Conservation (phyloP, 2,113 vertebrate species). For the Rhizomys pruinosus region DNA sequence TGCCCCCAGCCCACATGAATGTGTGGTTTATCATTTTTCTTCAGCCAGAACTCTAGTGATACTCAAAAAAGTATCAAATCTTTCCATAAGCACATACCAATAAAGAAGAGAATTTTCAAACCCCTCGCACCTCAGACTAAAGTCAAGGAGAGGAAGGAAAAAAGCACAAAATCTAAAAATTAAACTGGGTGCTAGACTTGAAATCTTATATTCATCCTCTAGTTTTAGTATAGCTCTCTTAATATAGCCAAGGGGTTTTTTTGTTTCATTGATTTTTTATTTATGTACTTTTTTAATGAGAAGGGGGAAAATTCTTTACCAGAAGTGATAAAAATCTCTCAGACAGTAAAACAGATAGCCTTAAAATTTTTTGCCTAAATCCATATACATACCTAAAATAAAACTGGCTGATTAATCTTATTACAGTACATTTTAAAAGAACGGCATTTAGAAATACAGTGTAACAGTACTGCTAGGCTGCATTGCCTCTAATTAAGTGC, state of each 20-base stretch:
- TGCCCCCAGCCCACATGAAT: background rate
- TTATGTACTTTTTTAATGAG: constrained; percentile 77
- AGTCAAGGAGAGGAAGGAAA: constrained; percentile 12
- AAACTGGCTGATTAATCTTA: constrained; percentile 65
- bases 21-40: constrained; percentile 36
- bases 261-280: constrained; percentile 77
- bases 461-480: background rate
- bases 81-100: constrained; percentile 42
- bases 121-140: constrained; percentile 41
- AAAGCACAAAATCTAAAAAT: constrained; percentile 74
- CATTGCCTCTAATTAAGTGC: constrained; percentile 74
- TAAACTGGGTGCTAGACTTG: constrained; percentile 76
- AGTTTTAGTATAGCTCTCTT: constrained; percentile 70
- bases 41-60: constrained; percentile 25
- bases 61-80: constrained; percentile 18
- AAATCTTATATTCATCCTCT: constrained; percentile 64
- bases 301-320: constrained; percentile 19
- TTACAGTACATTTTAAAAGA: constrained; percentile 46
- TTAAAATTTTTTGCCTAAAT: constrained; percentile 69
- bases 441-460: constrained; percentile 58
- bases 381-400: constrained; percentile 70
- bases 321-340: constrained; percentile 69
- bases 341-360: constrained; percentile 75
- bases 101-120: constrained; percentile 61
- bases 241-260: constrained; percentile 65